Evolutionary conservation across 2,888 invertebrate genomes (phyloP), one percentile per base, ranked within the genome.

Genomic region (Harpalus rubripes): DNA sequence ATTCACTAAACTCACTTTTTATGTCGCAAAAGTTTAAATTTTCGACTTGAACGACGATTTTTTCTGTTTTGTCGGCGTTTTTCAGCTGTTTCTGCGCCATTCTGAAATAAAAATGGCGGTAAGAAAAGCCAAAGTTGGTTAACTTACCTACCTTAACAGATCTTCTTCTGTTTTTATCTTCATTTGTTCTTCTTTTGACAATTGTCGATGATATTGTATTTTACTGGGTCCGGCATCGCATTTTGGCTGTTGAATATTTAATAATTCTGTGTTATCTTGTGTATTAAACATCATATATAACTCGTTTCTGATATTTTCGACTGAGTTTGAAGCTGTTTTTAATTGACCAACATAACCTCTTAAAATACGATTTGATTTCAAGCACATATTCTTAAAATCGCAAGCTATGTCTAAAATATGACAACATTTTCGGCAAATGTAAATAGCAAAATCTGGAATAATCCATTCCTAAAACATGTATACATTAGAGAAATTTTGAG

Each of bases 321-420:
- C 59, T 10, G 79, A 56, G 26, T 79, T 79, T 59, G 79, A 59
- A 3, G 79, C 79, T 26, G 26, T 59, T 59, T 79, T 79, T 58
- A 79, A 59, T 18, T 79, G 79, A n/a, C 2, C 58, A n/a, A 79
- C 59, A 32, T 79, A 79, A 59, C 79, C 79, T 59, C 22, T 58
- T 8, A 79, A 39, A 12, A 79, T 10, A 32, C 79, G 12, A 32
- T 79, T 79, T n/a, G 22, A 22, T 15, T 79, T 79, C 3, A 79
- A 22, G 32, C 79, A 79, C 79, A 79, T 79, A 32, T 79, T 79
- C 32, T 79, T 79, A 26, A 79, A 79, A 32, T 79, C 79, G 26
- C 79, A 79, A 8, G 79, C 59, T 15, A 79, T 56, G 1, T 79
- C 79, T 8, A 79, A 56, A 22, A 79, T 79, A n/a, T 79, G 79